Conservation (phyloP, 2,888 invertebrate species). For the Podotricha telesiphe region DNA sequence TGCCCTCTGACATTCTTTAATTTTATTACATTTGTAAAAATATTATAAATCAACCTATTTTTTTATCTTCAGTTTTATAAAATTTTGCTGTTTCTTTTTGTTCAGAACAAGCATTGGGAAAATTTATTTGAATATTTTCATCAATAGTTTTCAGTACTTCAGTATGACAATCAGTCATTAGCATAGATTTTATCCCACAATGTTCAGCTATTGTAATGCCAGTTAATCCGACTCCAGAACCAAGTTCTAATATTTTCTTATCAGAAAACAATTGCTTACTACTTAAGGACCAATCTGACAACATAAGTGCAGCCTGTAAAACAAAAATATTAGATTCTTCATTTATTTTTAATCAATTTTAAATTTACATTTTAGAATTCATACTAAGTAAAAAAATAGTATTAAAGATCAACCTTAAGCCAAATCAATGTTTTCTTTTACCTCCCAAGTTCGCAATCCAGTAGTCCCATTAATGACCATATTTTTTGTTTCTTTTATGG, state of each 20-base stretch:
- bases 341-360: too few relatives aligned
- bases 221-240: conserved; percentile 90
- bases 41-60: conserved; percentile 52
- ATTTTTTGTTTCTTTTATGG: conserved; percentile 87
- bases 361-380: too few relatives aligned
- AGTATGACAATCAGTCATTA: conserved; percentile 88
- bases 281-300: conserved; percentile 88
- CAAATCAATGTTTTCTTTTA: conserved; percentile 51
- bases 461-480: conserved; percentile 91
- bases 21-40: neutral
- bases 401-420: neutral
- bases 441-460: conserved; percentile 91
- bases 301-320: conserved; percentile 86
- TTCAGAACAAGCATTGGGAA: conserved; percentile 50
- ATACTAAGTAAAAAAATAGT: conserved; percentile 23
- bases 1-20: neutral
- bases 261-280: conserved; percentile 78
- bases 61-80: conserved; percentile 48
- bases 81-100: conserved; percentile 34
- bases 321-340: conserved; percentile 40
- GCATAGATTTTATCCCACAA: conserved; percentile 81
- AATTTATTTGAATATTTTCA: conserved; percentile 86
- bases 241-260: conserved; percentile 88
- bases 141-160: conserved; percentile 85
- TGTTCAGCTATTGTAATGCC: conserved; percentile 85